Evolutionary conservation across 2,888 invertebrate genomes (phyloP).

Genomic region (Mythimna loreyi): DNA sequence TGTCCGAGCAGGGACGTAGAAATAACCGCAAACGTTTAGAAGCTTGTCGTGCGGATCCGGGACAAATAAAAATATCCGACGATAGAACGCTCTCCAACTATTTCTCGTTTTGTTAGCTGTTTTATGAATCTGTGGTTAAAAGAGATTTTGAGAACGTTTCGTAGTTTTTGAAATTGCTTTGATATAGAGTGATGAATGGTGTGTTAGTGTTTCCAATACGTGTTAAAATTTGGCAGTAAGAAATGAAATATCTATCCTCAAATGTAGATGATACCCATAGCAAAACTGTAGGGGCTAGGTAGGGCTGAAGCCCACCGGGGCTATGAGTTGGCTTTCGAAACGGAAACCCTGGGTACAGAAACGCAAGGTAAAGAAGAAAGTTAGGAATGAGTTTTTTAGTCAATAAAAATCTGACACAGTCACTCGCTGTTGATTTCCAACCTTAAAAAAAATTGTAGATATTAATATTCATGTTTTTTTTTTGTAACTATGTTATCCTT

Average conservation of each 20-base stretch:
- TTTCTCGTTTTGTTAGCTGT: conserved; percentile 35
- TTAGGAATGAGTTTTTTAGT: too few relatives aligned
- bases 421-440: too few relatives aligned
- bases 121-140: conserved; percentile 28
- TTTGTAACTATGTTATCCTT: not conserved
- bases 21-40: conserved; percentile 55
- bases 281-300: too few relatives aligned
- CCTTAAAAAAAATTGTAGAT: too few relatives aligned
- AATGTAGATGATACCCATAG: too few relatives aligned
- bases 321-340: too few relatives aligned
- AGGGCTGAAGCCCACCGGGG: too few relatives aligned
- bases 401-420: too few relatives aligned
- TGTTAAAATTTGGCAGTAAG: not conserved
- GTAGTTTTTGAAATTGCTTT: conserved; percentile 24
- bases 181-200: not conserved
- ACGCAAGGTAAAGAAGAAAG: too few relatives aligned
- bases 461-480: too few relatives aligned
- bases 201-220: not conserved
- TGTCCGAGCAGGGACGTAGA: conserved; percentile 28
- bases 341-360: too few relatives aligned
- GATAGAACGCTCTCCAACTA: conserved; percentile 15
- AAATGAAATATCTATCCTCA: not conserved
- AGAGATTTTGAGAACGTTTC: not conserved
- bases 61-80: conserved; percentile 64
- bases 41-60: conserved; percentile 58